Evolutionary conservation across 53 echinoderm and acorn worm species (phyloP).

Genomic region (Zoroaster sp.): DNA sequence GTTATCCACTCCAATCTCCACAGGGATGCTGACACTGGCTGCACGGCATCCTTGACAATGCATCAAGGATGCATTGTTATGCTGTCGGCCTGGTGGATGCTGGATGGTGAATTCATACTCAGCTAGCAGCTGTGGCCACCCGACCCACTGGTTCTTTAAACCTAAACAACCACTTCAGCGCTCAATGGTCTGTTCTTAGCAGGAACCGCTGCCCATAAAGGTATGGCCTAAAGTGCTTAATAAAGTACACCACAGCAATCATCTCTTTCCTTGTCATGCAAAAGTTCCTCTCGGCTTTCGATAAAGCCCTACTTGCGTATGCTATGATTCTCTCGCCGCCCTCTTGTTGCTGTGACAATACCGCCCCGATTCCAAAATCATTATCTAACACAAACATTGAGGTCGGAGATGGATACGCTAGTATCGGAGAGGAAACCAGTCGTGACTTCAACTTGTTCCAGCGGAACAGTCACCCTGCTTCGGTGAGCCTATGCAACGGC

Average conservation of each 20-base stretch:
- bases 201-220: not conserved
- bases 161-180: not conserved
- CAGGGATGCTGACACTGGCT: not conserved
- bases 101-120: not conserved
- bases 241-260: not conserved
- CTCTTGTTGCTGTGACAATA: slow-evolving; percentile 3
- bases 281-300: not conserved
- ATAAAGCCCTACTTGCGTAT: slow-evolving; percentile 1
- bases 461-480: not conserved
- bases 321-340: not conserved
- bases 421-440: not conserved
- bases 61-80: not conserved
- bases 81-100: not conserved
- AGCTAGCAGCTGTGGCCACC: not conserved
- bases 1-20: too few species aligned
- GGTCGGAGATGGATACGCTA: too few species aligned
- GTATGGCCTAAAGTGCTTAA: slow-evolving; percentile 10
- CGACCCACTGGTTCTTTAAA: slow-evolving; percentile 4
- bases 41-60: not conserved
- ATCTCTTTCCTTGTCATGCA: not conserved
- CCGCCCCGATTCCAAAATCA: not conserved
- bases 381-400: too few species aligned
- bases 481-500: slow-evolving; percentile 16
- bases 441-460: not conserved
- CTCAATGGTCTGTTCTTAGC: slow-evolving; percentile 8